Base-by-base conservation (phyloP, 2,113 vertebrate genomes). In the Ophthalmolycus amberensis region DNA sequence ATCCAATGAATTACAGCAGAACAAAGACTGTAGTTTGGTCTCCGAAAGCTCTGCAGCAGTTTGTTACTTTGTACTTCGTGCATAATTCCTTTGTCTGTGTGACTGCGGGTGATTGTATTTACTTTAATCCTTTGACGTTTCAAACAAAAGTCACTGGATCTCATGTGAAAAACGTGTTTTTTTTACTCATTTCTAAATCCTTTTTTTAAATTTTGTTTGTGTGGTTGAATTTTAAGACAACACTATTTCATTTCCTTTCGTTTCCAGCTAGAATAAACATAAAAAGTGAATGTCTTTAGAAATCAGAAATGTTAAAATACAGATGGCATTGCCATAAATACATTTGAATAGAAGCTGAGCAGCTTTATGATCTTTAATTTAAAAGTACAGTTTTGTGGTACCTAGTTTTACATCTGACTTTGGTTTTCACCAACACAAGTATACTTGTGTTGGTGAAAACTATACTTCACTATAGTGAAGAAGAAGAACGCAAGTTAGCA, bases 81-180 rank as follows among this genome's bases (percentile, higher is more conserved):
- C 67, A 69, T 87, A 83, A 91, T 75, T 87, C 79, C 74, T 65
- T 77, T 80, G 80, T 80, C 80, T 80, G 56, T 80, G 60, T 48
- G 83, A 81, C 82, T 90, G 82, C 78, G 69, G 64, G 59, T 1
- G 42, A 80, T 68, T 84, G 70, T 80, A 66, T 81, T 89, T 87
- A 81, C 85, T 93, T 92, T 93, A 71, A 91, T 90, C 88, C 52
- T 15, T 27, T 50, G 77, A 63, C 5, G 69, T 88, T 91, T 89
- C 79, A 83, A 86, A 88, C 72, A 72, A 85, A 84, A 84, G 79
- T 82, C 75, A 83, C 72, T 84, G 79, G 72, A 84, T 85, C 77
- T 86, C 76, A 85, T 75, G 63, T 75, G 81, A 71, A 29, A 84
- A 77, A 34, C n/a, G 60, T 50, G 32, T 62, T 29, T 42, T 42